Evolutionary conservation across 2,113 vertebrate species (phyloP), one percentile per base, ranked within the genome.

Genomic region (Dicentrarchus labrax): DNA sequence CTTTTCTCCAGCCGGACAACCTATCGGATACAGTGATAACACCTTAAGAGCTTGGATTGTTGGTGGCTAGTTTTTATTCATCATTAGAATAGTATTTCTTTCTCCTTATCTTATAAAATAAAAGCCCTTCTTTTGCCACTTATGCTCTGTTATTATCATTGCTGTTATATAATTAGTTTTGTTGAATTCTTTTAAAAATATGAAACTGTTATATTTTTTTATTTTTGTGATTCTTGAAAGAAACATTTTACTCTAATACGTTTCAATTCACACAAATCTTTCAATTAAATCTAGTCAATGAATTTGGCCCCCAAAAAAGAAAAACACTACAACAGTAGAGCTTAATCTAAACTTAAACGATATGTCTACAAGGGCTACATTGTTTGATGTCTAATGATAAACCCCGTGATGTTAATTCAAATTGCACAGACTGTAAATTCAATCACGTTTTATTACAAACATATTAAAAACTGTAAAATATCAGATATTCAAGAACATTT

Each of bases 361-460:
- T 45, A 45, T 10, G 51, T 8, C 7, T 56, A 8, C 19, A 48
- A 4, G 11, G 1, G 2, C 0, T 2, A 10, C 2, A 38, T 36
- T 47, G 38, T 51, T 54, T 60, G 12, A 22, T 41, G 24, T n/a
- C 22, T 9, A 45, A 51, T 69, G 5, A 56, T 39, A 22, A 72
- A 56, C 8, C 3, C 21, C 22, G 36, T 12, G n/a, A 17, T 24
- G 17, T 39, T 21, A 10, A 43, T 60, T 45, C 4, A 54, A 47
- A 41, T 24, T 75, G 16, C 54, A 68, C 56, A 54, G 47, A 72
- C 19, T 13, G 30, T 21, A 38, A n/a, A 77, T 45, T 36, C 19
- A 21, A 12, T 47, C 21, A 45, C 21, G 11, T 78, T 86, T 78
- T 70, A 78, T 86, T 86, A 3, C 9, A 70, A 65, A 79, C 38